Conservation (phyloP, 1,140 invertebrate species). For the Rhagoletis pomonella region DNA sequence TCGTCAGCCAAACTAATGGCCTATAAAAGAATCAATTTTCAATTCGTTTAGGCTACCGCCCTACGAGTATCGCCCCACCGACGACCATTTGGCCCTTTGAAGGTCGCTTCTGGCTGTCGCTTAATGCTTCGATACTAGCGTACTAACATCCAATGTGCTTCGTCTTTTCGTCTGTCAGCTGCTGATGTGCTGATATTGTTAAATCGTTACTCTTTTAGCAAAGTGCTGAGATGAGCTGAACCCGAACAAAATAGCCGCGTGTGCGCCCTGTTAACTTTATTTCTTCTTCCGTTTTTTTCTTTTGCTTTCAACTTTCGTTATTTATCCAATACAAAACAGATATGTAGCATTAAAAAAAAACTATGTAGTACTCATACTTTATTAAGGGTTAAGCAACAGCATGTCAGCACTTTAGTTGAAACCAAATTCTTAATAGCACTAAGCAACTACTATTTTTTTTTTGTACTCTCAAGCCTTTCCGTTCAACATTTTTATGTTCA, state of each 20-base stretch:
- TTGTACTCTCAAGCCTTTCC: neutral
- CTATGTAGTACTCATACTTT: neutral
- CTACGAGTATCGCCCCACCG: neutral
- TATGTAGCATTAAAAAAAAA: neutral
- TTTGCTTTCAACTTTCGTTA: constrained; percentile 6
- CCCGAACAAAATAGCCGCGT: too few relatives aligned
- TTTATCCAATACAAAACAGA: constrained; percentile 14
- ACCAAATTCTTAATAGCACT: constrained; percentile 17
- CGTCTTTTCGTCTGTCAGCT: neutral
- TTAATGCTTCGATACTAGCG: neutral
- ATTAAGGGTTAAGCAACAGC: constrained; percentile 39
- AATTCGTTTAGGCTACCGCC: constrained; percentile 69
- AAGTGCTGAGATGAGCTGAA: neutral
- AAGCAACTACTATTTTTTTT: neutral
- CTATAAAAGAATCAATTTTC: constrained; percentile 74
- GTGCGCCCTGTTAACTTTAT: neutral
- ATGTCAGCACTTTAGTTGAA: constrained; percentile 24
- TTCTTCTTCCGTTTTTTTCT: neutral
- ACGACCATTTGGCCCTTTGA: neutral
- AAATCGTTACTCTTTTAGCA: neutral
- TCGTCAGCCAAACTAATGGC: constrained; percentile 72
- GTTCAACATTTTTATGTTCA: neutral
- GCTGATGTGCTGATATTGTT: constrained; percentile 20
- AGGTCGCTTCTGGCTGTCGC: constrained; percentile 13
- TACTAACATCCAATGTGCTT: neutral